These are phyloP conservation scores for Gallinago undulata DNA, from an alignment of 2,113 vertebrate genomes.

Conservation along the genomic window DNA sequence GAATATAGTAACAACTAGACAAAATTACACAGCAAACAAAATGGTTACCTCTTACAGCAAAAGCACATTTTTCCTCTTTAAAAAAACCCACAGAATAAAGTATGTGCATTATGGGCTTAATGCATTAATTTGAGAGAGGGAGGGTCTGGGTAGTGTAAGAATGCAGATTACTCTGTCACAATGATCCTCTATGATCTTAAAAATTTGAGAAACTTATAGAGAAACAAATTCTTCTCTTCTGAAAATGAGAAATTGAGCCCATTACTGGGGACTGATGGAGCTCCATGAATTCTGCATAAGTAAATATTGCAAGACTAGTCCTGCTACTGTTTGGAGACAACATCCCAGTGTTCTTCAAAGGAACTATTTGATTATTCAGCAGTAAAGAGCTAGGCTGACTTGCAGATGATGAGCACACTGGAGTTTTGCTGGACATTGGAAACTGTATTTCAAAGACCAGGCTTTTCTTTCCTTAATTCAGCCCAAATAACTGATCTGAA, in stretches of 20 bases:
- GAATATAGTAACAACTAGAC: not conserved
- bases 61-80: not conserved
- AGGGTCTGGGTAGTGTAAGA: not conserved
- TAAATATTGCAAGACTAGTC: not conserved
- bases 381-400: not conserved
- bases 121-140: not conserved
- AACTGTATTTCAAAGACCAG: not conserved
- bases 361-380: not conserved
- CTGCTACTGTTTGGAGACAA: not conserved
- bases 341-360: not conserved
- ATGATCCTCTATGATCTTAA: not conserved
- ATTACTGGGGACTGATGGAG: not conserved
- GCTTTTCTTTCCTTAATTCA: not conserved
- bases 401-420: not conserved
- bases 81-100: not conserved
- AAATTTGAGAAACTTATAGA: not conserved
- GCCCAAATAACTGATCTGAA: not conserved
- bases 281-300: not conserved
- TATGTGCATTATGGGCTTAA: not conserved
- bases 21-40: constrained; percentile 3
- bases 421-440: not conserved
- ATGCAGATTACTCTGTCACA: not conserved
- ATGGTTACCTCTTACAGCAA: not conserved
- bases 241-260: not conserved
- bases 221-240: not conserved